These are phyloP conservation scores for Cephus sareptanus DNA, from an alignment of 2,888 invertebrate genomes.

Conservation along the genomic window DNA sequence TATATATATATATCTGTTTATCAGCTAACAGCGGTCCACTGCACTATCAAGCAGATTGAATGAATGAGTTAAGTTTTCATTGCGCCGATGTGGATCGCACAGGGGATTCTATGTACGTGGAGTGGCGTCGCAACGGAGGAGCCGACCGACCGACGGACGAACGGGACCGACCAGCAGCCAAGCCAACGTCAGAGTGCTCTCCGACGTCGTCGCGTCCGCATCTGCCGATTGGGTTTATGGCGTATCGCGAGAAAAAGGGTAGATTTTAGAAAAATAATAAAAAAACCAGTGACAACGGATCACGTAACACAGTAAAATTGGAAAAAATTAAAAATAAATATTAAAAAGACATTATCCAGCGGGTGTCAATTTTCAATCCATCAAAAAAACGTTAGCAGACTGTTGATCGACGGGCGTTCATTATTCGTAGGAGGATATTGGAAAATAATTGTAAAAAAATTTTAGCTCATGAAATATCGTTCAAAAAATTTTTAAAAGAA, in stretches of 20 bases:
- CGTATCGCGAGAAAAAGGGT: not conserved
- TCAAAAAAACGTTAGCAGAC: not conserved
- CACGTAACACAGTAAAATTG: not conserved
- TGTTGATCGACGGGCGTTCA: not conserved
- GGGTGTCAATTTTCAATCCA: not conserved
- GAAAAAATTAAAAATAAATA: not conserved
- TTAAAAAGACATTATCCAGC: not conserved
- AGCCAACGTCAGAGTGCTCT: conserved; percentile 9
- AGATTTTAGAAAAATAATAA: not conserved
- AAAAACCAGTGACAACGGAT: not conserved
- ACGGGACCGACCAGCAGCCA: not conserved
- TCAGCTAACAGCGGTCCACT: conserved; percentile 25
- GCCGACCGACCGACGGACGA: not conserved
- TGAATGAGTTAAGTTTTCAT: conserved; percentile 44
- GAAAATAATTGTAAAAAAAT: not conserved
- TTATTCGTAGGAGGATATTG: not conserved
- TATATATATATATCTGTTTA: conserved; percentile 14
- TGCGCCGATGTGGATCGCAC: conserved; percentile 14
- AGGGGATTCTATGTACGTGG: not conserved
- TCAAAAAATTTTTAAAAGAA: not conserved
- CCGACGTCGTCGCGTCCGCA: conserved; percentile 9
- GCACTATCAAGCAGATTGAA: conserved; percentile 33
- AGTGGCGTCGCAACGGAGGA: conserved; percentile 6
- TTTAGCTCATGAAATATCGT: not conserved
- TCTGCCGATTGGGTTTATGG: not conserved